These are phyloP conservation scores for Pogonophryne albipinna DNA, from an alignment of 2,797 vertebrate genomes.

Conservation along the genomic window DNA sequence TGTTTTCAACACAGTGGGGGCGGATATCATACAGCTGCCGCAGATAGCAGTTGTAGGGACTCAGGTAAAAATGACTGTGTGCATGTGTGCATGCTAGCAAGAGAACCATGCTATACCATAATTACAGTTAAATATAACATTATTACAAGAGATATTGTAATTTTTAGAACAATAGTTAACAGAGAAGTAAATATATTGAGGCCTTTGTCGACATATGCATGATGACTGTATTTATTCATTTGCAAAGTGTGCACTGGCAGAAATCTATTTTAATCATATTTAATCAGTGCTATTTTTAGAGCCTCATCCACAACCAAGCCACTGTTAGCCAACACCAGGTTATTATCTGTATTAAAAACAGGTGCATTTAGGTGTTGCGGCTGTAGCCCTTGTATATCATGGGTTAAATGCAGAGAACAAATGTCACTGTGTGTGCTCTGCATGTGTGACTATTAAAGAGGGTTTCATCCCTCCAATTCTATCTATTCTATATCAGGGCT, in stretches of 20 bases:
- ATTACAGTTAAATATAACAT: neutral
- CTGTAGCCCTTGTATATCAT: slow-evolving; percentile 1
- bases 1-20: slow-evolving; percentile 97
- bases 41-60: slow-evolving; percentile 99
- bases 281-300: slow-evolving; percentile 51
- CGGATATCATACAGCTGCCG: slow-evolving; percentile 96
- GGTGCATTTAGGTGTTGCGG: slow-evolving; percentile 21
- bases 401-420: neutral
- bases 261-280: slow-evolving; percentile 54
- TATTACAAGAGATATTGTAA: fast-evolving
- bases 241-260: slow-evolving; percentile 21
- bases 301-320: slow-evolving; percentile 4
- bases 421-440: too few species aligned
- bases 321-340: slow-evolving; percentile 32
- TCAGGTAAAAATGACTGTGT: slow-evolving; percentile 86
- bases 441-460: too few species aligned
- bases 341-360: slow-evolving; percentile 13
- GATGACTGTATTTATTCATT: slow-evolving; percentile 17
- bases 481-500: neutral
- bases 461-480: too few species aligned
- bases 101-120: slow-evolving; percentile 37
- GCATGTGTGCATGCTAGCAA: slow-evolving; percentile 40
- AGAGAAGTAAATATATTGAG: neutral
- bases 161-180: neutral
- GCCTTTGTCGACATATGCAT: neutral